Base-by-base conservation (phyloP, 2,888 invertebrate species). In the Saturnia pavonia region DNA sequence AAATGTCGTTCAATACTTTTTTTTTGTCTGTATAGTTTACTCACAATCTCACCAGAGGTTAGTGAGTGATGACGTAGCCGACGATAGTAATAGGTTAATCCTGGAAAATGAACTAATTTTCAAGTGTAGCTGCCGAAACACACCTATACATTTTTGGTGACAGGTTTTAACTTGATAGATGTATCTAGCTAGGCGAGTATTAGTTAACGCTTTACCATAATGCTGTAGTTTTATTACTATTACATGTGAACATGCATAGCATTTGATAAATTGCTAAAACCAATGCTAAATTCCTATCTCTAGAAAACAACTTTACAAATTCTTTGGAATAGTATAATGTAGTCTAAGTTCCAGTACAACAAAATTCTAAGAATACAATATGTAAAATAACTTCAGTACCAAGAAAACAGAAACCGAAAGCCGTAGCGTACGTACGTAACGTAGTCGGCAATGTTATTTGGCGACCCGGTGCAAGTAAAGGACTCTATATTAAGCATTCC, bases 401-500 rank as follows among this genome's bases (percentile, higher is more conserved):
- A 74, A 75, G 77, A 77, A 72, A 81, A 80, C 80, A 80, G 80
- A 77, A 77, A 77, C 72, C 77, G 75, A 73, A 76, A 78, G 75
- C 74, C 78, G 78, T 78, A 43, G 76, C 77, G 77, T 78, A 78
- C 77, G 82, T 84, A 83, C 80, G 83, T 82, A 83, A 79, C 81
- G 77, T 85, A 87, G 85, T 85, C 85, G 83, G 89, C 87, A 85
- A 86, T 92, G 90, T 92, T 93, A 92, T 93, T 91, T 88, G 87
- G 87, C 82, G 86, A 86, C 85, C 88, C 87, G 88, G 86, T 92
- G 90, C 89, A 89, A 88, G 90, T 90, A 91, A 92, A 91, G 89
- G 91, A 89, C 88, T 89, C 87, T 92, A 92, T 93, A 93, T 93
- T 93, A 92, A 91, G 92, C 90, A 93, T 93, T 93, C 92, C 91